These are phyloP conservation scores for Tuberolachnus salignus DNA, from an alignment of 2,888 invertebrate species.

Conservation along the genomic window DNA sequence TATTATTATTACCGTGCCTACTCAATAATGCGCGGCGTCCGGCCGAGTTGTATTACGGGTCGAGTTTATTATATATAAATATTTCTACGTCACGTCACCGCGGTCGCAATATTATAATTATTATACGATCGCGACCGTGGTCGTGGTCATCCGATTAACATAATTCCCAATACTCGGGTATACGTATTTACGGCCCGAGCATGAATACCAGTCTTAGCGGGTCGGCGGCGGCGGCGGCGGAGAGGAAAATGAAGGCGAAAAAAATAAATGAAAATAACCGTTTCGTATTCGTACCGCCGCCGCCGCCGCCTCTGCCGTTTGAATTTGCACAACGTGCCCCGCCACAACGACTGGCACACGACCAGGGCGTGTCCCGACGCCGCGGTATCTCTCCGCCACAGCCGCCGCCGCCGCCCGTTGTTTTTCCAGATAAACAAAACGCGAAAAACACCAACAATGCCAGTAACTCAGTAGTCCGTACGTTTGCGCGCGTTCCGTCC, in stretches of 20 bases:
- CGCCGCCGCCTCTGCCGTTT: not conserved
- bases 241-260: not conserved
- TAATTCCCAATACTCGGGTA: not conserved
- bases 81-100: not conserved
- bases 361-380: conserved; percentile 42
- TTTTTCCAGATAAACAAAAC: conserved; percentile 17
- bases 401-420: not conserved
- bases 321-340: conserved; percentile 8
- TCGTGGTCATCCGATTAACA: conserved; percentile 1
- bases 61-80: too few species aligned
- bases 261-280: not conserved
- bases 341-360: not conserved
- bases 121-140: conserved; percentile 17
- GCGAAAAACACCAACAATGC: not conserved
- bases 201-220: not conserved
- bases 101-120: conserved; percentile 19
- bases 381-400: not conserved
- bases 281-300: not conserved
- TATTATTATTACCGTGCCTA: too few species aligned
- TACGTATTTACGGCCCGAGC: not conserved
- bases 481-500: too few species aligned
- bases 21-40: not conserved
- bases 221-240: not conserved
- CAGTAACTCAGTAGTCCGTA: not conserved
- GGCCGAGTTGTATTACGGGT: not conserved